Base-by-base conservation (phyloP, 2,113 vertebrate genomes). In the Columba janthina region DNA sequence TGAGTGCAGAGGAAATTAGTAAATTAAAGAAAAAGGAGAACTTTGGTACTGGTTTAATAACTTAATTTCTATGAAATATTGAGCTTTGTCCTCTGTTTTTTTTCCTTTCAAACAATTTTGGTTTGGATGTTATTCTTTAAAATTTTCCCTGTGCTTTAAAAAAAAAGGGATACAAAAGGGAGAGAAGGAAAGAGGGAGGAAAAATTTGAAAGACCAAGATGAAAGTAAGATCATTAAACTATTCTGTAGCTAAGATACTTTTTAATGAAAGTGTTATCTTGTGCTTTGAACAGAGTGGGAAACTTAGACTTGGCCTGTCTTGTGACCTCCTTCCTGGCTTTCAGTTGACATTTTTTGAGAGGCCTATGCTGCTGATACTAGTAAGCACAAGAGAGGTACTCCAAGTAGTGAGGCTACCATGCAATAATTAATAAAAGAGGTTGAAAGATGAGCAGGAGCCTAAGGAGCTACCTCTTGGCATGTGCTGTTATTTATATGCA, bases 351-450 rank as follows among this genome's bases (percentile, higher is more conserved):
- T 73, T 93, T 96, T 90, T 79, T 64, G 46, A 74, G 48, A 76
- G 12, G 12, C 38, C 72, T 82, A 12, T 1, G 3, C 18, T 90
- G 56, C 32, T 84, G 34, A 57, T 60, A 25, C 32, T 81, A 75
- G n/a, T 72, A 84, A 84, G 26, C 76, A 36, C 21, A 60, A 86
- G 26, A n/a, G 12, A 85, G 18, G 16, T 88, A 56, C 69, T 87
- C 53, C 32, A 57, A 85, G 10, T 10, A 88, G 38, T 75, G 46
- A 73, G 34, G 51, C 38, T 85, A 69, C 67, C 21, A 62, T 58
- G n/a, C 24, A 92, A 7, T 60, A 82, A 86, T 78, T 91, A 94
- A 83, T 75, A 72, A 81, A 89, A 87, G 21, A 93, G 9, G 4
- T 38, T 86, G 61, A 94, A 93, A 88, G 56, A 56, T 54, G 48